phyloP scores from a whole-genome alignment of 1,140 invertebrate species.

The Cydia fagiglandana region DNA sequence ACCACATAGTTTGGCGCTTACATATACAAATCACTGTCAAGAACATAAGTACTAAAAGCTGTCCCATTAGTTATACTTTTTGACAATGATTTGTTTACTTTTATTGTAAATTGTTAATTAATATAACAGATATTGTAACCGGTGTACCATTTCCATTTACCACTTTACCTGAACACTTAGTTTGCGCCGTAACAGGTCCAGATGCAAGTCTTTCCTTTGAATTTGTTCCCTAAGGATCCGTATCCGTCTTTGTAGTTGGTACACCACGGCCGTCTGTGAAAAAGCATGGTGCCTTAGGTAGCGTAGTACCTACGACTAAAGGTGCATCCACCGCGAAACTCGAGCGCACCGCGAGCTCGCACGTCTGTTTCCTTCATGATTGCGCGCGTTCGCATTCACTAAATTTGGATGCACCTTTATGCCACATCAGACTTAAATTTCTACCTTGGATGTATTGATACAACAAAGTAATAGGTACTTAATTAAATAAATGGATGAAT shows the following conservation, averaged over 20 bases:
- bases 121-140: background rate
- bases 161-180: slow-evolving; percentile 81
- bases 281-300: slow-evolving; percentile 22
- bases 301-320: background rate
- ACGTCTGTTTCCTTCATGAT: too few species aligned
- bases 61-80: background rate
- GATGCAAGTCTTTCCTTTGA: slow-evolving; percentile 93
- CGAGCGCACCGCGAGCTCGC: too few species aligned
- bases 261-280: slow-evolving; percentile 88
- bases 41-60: background rate
- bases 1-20: background rate
- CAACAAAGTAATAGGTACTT: background rate
- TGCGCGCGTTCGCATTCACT: too few species aligned
- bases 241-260: slow-evolving; percentile 90
- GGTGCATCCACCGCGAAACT: too few species aligned
- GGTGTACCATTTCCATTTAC: background rate
- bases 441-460: background rate
- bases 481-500: background rate
- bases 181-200: slow-evolving; percentile 93
- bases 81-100: slow-evolving; percentile 4
- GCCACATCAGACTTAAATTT: too few species aligned
- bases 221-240: slow-evolving; percentile 92
- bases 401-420: too few species aligned
- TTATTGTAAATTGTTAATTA: background rate
- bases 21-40: background rate